Percentiles rank a stretch among this genome's conserved stretches.
Conservation (phyloP, 2,113 vertebrate species). For the Empidonax traillii region DNA sequence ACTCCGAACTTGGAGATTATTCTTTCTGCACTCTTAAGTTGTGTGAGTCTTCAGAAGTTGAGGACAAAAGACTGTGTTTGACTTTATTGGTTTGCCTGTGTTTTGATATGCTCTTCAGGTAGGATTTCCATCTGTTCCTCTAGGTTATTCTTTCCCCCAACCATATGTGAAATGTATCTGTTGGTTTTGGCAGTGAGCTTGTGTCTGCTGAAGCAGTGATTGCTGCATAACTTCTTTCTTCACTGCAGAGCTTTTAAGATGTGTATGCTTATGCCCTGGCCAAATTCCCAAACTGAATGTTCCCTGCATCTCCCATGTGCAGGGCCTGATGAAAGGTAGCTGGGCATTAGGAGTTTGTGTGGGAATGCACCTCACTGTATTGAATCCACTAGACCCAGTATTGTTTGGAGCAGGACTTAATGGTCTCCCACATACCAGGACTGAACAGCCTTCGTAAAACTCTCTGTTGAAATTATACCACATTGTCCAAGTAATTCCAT, state of each 20-base stretch:
- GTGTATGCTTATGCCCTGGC: neutral
- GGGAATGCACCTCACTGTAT: neutral
- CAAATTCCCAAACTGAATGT: neutral
- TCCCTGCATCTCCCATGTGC: neutral
- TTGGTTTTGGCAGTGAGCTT: conserved; percentile 22
- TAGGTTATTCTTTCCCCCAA: conserved; percentile 14
- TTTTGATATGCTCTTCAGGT: conserved; percentile 27
- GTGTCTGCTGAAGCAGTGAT: conserved; percentile 23
- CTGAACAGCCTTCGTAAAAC: neutral
- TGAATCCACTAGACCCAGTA: neutral
- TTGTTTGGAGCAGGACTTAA: neutral
- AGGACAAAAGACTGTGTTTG: neutral
- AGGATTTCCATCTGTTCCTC: conserved; percentile 44
- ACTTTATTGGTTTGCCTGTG: neutral
- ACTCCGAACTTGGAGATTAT: neutral
- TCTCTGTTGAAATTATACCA: neutral
- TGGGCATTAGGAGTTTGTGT: neutral
- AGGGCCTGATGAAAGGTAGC: neutral
- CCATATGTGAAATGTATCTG: conserved; percentile 41
- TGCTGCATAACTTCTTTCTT: conserved; percentile 7
- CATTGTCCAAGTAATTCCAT: neutral
- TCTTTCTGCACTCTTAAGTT: neutral
- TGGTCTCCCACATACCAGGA: neutral
- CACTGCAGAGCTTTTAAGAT: neutral
- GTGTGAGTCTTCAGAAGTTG: neutral